Evolutionary conservation across 2,888 invertebrate genomes (phyloP), one percentile per base, ranked within the genome.

Genomic region (Tipula vernalis): DNA sequence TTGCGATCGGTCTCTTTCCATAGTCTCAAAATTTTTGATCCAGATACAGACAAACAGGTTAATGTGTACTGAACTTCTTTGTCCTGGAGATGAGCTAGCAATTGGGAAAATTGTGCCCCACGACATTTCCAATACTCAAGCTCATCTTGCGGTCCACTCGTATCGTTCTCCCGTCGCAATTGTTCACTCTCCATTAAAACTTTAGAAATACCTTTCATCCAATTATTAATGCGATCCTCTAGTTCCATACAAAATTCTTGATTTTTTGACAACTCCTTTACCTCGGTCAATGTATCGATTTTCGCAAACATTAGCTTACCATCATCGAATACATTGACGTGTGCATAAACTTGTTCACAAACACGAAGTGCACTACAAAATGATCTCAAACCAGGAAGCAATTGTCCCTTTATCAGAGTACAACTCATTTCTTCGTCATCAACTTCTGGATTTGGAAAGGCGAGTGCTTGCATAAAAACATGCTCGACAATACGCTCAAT

Each of bases 91-190:
- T 96, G 95, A 4, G 95, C 94, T 12, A 96, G 94, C 0, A 98
- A 94, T 90, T 97, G 96, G 5, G 97, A 98, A 91, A 99, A 98
- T 90, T 97, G 97, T 0, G 98, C 98, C 57, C 97, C 97, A 44
- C 98, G 93, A 89, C 96, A 96, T 92, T 98, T 98, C 98, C 98
- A 99, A 91, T 98, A 98, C 89, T 97, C 97, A 57, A 99, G 92
- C 90, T 99, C 99, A 89, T 98, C 98, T 90, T 98, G 97, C 0
- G 98, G 98, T 0, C 98, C 98, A 86, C 96, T 96, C 3, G 96
- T 95, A 90, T 98, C 98, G 87, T 97, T 97, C 90, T 98, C 98
- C 71, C 96, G 94, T 87, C 98, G 93, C 88, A 98, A 93, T 90
- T 98, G 98, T 90, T 98, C 98, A 89, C 98, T 98, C 90, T 98